These are phyloP conservation scores for Coenobita brevimanus DNA, from an alignment of 1,140 invertebrate species.

Conservation along the genomic window DNA sequence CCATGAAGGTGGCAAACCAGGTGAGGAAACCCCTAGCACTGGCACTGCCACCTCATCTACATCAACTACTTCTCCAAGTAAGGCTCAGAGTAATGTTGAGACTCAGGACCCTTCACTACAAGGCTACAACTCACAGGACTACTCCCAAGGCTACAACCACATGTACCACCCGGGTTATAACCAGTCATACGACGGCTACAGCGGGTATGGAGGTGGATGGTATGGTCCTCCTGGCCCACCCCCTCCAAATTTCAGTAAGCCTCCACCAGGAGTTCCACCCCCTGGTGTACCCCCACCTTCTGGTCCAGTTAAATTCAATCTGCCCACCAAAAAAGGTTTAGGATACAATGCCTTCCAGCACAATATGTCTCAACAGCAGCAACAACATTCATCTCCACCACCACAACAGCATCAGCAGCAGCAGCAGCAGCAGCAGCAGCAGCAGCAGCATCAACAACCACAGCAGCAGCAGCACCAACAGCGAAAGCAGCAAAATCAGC, in stretches of 20 bases:
- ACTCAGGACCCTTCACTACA: too few relatives aligned
- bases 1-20: neutral
- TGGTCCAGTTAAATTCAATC: slow-evolving; percentile 38
- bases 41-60: neutral
- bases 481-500: neutral
- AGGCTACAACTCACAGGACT: slow-evolving; percentile 16
- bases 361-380: neutral
- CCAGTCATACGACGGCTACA: slow-evolving; percentile 25
- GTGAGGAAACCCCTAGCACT: neutral
- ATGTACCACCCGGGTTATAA: neutral
- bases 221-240: slow-evolving; percentile 22
- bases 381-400: neutral
- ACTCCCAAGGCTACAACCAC: slow-evolving; percentile 26
- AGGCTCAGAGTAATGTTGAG: too few relatives aligned
- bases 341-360: slow-evolving; percentile 38
- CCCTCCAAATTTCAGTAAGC: too few relatives aligned
- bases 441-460: slow-evolving; percentile 11
- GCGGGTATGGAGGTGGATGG: slow-evolving; percentile 32
- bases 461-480: slow-evolving; percentile 20
- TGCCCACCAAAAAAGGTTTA: slow-evolving; percentile 37
- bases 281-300: neutral
- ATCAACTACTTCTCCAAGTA: neutral
- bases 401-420: slow-evolving; percentile 4
- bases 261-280: too few relatives aligned
- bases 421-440: slow-evolving; percentile 12